Evolutionary conservation across 2,113 vertebrate species (phyloP).

Genomic region (Balaeniceps rex): DNA sequence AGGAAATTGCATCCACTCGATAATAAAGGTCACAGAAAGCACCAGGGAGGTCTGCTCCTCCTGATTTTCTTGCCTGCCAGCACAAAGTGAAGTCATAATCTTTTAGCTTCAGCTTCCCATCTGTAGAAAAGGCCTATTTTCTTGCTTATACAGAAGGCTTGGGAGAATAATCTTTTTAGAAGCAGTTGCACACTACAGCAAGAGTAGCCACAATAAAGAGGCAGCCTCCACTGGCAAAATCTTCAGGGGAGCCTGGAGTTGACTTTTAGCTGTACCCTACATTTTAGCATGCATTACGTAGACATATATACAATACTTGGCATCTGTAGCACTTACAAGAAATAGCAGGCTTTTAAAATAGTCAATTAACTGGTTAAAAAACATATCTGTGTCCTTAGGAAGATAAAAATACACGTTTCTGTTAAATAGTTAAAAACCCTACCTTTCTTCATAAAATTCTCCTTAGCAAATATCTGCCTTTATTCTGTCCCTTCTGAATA

Average conservation of each 20-base stretch:
- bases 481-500: not conserved
- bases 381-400: not conserved
- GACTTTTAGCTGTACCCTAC: not conserved
- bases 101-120: not conserved
- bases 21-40: not conserved
- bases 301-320: not conserved
- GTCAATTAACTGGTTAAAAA: not conserved
- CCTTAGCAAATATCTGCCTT: not conserved
- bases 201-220: not conserved
- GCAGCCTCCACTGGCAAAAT: not conserved
- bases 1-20: not conserved
- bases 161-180: not conserved
- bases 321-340: not conserved
- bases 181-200: not conserved
- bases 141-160: not conserved
- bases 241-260: not conserved
- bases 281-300: not conserved
- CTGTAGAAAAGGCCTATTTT: not conserved
- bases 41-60: not conserved
- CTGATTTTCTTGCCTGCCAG: not conserved
- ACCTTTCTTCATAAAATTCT: not conserved
- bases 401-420: not conserved
- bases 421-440: not conserved
- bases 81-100: not conserved
- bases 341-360: conserved; percentile 11